Conservation (phyloP, 2,113 vertebrate species). For the Suncus etruscus region DNA sequence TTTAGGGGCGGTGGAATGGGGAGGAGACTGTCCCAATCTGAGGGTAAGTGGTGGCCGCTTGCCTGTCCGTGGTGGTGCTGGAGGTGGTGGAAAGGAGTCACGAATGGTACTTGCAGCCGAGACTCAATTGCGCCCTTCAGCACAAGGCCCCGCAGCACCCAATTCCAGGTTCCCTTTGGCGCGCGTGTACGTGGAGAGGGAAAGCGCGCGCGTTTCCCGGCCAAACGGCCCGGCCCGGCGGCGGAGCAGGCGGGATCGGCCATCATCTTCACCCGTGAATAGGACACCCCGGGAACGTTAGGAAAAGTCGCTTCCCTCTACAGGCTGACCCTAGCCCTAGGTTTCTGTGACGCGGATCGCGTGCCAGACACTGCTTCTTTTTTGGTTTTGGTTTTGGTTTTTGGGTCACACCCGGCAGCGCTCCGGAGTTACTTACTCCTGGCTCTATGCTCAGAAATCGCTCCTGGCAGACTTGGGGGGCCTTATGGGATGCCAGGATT, state of each 20-base stretch:
- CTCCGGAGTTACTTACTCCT: no score
- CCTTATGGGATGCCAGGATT: no score
- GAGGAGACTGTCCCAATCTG: not conserved
- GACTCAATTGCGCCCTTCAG: not conserved
- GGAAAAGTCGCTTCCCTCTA: not conserved
- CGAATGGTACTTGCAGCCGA: no score
- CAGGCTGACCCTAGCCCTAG: not conserved
- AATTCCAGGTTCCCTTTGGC: not conserved
- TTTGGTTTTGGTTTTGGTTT: no score
- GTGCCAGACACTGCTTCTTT: not conserved
- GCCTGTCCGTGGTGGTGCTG: not conserved
- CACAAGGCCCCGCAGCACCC: no score
- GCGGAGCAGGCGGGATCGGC: not conserved
- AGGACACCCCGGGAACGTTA: no score
- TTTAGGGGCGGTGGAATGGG: accelerated
- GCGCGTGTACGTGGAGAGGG: not conserved
- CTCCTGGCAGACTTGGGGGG: no score
- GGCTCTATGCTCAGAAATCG: no score
- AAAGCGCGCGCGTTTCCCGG: accelerated
- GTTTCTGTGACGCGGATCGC: not conserved
- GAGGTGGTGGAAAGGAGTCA: no score
- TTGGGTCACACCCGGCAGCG: no score
- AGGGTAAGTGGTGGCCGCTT: not conserved
- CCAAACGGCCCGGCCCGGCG: not conserved
- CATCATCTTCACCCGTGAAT: no score